Base-by-base conservation (phyloP, 2,888 invertebrate species). In the Agonum fuliginosum region DNA sequence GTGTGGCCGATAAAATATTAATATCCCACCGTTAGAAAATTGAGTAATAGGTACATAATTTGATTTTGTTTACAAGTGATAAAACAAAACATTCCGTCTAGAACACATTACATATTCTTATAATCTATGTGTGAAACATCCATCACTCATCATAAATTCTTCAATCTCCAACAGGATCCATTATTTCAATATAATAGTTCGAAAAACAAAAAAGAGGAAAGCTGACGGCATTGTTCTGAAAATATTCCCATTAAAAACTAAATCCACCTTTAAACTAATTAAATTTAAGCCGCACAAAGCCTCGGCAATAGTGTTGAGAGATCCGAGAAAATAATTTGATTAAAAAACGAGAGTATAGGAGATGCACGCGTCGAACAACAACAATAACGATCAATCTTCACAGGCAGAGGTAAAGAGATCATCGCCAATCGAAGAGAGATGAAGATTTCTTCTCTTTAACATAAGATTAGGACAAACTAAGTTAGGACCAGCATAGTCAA, bases 211-310 rank as follows among this genome's bases (percentile, higher is more conserved):
- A 24, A 70, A 70, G 69, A 70, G 43, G 37, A 71, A 71, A 27
- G 48, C 48, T 14, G 22, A 8, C 20, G 10, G 71, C 37, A 54
- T 72, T 72, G 72, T 72, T 72, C 27, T 20, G 46, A 43, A 41
- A 58, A 37, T 54, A 43, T 72, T 72, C 71, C 72, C 58, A 72
- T 72, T 54, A 72, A 72, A 54, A 72, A 34, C 58, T 72, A 72
- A 72, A 54, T 72, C 48, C 30, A 72, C 41, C 58, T 54, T 70
- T 72, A 72, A 72, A 72, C 72, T 72, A 72, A 72, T 72, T 72
- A 72, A 72, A 72, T 54, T 72, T 51, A 54, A 34, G 37, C 12
- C 34, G 51, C 72, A 72, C 58, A 71, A 71, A 30, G 70, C 4
- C 17, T 30, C 27, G 58, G 30, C 30, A 58, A 22, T 6, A 22